These are phyloP conservation scores for Dicrurus megarhynchus DNA, from an alignment of 2,113 vertebrate species.

Conservation along the genomic window DNA sequence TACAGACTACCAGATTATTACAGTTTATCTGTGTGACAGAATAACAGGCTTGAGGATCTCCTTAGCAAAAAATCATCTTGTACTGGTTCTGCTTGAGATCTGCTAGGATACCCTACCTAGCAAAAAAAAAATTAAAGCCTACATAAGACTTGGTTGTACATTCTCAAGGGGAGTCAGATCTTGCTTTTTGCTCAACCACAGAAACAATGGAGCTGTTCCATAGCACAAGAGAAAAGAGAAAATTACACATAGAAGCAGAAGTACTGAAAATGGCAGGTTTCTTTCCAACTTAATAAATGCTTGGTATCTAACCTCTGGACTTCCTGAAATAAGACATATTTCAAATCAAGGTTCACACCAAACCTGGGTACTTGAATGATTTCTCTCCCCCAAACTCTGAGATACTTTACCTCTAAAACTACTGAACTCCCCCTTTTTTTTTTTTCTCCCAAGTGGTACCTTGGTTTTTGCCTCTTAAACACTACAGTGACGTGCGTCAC, in stretches of 20 bases:
- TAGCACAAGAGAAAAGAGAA: background rate
- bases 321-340: background rate
- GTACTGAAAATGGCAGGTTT: background rate
- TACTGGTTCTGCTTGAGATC: background rate
- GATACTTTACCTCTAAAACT: background rate
- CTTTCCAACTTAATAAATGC: background rate
- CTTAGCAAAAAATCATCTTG: background rate
- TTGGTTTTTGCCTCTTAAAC: background rate
- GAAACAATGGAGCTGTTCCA: background rate
- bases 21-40: background rate
- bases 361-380: background rate
- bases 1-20: background rate
- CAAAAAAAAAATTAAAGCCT: background rate
- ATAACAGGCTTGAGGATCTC: background rate
- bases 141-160: background rate
- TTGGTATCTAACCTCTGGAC: background rate
- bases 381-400: background rate
- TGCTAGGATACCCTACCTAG: background rate
- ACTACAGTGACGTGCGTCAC: slow-evolving; percentile 16
- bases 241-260: background rate
- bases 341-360: background rate
- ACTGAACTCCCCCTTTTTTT: background rate
- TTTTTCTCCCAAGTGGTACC: background rate
- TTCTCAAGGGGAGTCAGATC: background rate
- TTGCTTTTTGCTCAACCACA: background rate